Conservation (phyloP, 2,113 vertebrate genomes). For the Thalassoma bifasciatum region DNA sequence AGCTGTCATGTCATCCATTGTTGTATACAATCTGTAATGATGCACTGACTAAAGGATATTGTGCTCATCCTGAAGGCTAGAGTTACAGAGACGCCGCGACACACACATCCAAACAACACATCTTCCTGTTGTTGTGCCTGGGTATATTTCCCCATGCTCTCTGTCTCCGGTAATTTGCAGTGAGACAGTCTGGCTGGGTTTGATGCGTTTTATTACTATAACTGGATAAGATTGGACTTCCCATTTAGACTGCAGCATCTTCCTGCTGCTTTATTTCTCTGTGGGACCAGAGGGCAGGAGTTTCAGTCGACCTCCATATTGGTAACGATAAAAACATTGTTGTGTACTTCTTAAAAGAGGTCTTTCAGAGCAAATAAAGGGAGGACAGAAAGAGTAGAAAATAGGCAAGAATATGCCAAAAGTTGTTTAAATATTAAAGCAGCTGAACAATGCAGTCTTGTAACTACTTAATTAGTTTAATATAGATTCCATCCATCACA, state of each 20-base stretch:
- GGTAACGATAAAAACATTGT: slow-evolving; percentile 42
- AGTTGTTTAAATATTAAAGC: slow-evolving; percentile 9
- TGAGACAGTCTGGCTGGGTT: slow-evolving; percentile 59
- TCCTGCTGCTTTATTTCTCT: slow-evolving; percentile 64
- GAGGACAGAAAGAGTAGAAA: slow-evolving; percentile 8
- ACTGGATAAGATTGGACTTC: slow-evolving; percentile 59
- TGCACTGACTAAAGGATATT: too few relatives aligned
- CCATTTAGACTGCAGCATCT: slow-evolving; percentile 27
- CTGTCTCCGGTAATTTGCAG: slow-evolving; percentile 59
- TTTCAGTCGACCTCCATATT: slow-evolving; percentile 22
- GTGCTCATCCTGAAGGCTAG: too few relatives aligned
- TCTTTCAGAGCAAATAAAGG: slow-evolving; percentile 3
- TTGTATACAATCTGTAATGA: too few relatives aligned
- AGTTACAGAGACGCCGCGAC: too few relatives aligned
- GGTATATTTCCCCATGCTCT: slow-evolving; percentile 70
- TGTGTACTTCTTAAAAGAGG: slow-evolving; percentile 6
- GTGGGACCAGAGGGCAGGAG: slow-evolving; percentile 22
- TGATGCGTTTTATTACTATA: slow-evolving; percentile 67
- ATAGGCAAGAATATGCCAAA: not conserved
- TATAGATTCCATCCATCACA: not conserved
- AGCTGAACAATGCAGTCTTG: not conserved
- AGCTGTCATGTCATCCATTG: too few relatives aligned
- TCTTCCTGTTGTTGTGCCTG: slow-evolving; percentile 19
- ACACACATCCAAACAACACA: not conserved
- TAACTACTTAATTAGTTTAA: not conserved